Percentiles rank a stretch among this genome's conserved stretches.
These are phyloP conservation scores for Parelbella ahira DNA, from an alignment of 2,888 invertebrate species.

Conservation along the genomic window DNA sequence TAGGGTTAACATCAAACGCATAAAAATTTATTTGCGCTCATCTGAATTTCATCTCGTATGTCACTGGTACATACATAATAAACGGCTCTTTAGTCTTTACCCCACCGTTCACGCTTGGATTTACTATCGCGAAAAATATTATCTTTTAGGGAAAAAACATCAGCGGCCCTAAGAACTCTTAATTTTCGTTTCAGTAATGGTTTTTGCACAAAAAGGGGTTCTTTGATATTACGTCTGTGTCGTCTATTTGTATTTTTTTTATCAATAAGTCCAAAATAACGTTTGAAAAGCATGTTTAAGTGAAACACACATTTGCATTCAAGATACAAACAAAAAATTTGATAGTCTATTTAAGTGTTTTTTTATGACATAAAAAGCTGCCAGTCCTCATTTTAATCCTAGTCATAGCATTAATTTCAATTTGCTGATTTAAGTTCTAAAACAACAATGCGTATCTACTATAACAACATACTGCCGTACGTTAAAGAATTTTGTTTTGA, in stretches of 20 bases:
- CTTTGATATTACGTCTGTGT: background rate
- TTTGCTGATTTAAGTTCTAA: too few relatives aligned
- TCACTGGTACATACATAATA: constrained; percentile 65
- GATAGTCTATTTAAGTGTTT: too few relatives aligned
- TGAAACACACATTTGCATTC: too few relatives aligned
- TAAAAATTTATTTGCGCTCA: constrained; percentile 64
- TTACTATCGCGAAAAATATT: constrained; percentile 26
- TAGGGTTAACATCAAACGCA: constrained; percentile 58
- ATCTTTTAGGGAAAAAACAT: constrained; percentile 21
- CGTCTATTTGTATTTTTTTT: constrained; percentile 9
- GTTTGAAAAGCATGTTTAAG: too few relatives aligned
- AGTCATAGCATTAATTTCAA: too few relatives aligned
- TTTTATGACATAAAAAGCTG: too few relatives aligned
- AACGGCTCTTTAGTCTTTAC: constrained; percentile 36
- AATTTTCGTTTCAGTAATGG: constrained; percentile 3
- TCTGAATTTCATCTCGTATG: constrained; percentile 66
- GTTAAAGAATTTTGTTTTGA: too few relatives aligned
- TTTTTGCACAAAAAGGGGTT: constrained; percentile 21
- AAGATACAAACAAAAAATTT: too few relatives aligned
- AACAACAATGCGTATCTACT: too few relatives aligned
- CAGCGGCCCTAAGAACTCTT: constrained; percentile 13
- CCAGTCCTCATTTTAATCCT: too few relatives aligned
- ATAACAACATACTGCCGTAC: too few relatives aligned
- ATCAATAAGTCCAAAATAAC: too few relatives aligned
- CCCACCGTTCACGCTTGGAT: constrained; percentile 27